These are phyloP conservation scores for Brachionus rubens DNA, from an alignment of 1,140 invertebrate species.

Conservation along the genomic window DNA sequence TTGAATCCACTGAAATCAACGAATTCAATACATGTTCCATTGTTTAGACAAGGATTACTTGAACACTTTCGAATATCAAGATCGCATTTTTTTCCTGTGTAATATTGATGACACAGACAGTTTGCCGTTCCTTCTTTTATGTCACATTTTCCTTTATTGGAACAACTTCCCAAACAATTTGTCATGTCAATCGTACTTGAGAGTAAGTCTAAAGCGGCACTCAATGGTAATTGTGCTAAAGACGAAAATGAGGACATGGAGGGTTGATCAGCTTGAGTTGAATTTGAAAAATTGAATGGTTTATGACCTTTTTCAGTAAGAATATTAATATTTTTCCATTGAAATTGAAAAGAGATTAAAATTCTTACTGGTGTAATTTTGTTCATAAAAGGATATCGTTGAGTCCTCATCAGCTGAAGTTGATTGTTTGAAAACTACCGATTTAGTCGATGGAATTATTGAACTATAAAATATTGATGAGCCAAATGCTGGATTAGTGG, in stretches of 20 bases:
- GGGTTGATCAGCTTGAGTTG: neutral
- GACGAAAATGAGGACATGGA: neutral
- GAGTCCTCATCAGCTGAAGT: too few relatives aligned
- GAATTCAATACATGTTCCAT: neutral
- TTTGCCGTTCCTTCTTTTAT: neutral
- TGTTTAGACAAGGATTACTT: neutral
- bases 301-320: too few relatives aligned
- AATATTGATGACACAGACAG: neutral
- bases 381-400: too few relatives aligned
- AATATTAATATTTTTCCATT: too few relatives aligned
- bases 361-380: too few relatives aligned
- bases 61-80: neutral
- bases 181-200: neutral
- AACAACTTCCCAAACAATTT: neutral
- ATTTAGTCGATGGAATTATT: too few relatives aligned
- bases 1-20: neutral
- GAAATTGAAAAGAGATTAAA: too few relatives aligned
- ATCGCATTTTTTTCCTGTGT: neutral
- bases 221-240: neutral
- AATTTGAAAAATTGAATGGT: too few relatives aligned
- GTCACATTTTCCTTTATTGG: neutral
- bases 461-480: too few relatives aligned
- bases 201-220: neutral
- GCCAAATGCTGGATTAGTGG: too few relatives aligned
- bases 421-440: too few relatives aligned